Percentiles rank a stretch among this genome's conserved stretches.
These are phyloP conservation scores for Isoperla grammatica DNA, from an alignment of 2,888 invertebrate species.

Conservation along the genomic window DNA sequence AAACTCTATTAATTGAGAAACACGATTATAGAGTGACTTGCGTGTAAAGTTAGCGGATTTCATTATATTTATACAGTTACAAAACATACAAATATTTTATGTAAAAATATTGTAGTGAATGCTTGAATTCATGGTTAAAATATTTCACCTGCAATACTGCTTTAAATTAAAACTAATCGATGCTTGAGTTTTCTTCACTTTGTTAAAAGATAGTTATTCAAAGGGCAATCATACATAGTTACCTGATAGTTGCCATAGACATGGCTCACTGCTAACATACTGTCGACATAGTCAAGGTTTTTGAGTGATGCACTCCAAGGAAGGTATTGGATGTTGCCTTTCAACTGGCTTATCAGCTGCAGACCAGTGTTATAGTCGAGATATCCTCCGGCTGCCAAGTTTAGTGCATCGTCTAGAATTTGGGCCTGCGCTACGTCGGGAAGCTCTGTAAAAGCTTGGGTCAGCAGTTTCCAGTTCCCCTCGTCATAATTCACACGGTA, in stretches of 20 bases:
- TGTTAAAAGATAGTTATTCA: too few relatives aligned
- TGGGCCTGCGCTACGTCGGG: slow-evolving; percentile 78
- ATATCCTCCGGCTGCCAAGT: slow-evolving; percentile 65
- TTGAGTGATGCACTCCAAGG: slow-evolving; percentile 55
- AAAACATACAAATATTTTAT: too few relatives aligned
- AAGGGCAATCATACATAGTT: too few relatives aligned
- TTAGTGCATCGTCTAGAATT: slow-evolving; percentile 80
- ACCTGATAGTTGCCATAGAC: slow-evolving; percentile 57
- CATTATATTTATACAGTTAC: too few relatives aligned
- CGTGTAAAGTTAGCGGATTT: too few relatives aligned
- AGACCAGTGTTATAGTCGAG: slow-evolving; percentile 52
- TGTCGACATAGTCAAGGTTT: slow-evolving; percentile 53
- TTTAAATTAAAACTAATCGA: too few relatives aligned
- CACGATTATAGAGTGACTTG: too few relatives aligned
- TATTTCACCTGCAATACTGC: too few relatives aligned
- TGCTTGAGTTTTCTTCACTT: too few relatives aligned
- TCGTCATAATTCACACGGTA: slow-evolving; percentile 69
- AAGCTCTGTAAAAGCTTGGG: slow-evolving; percentile 59
- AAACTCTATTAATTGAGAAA: too few relatives aligned
- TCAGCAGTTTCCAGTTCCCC: slow-evolving; percentile 63
- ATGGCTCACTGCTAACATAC: slow-evolving; percentile 53
- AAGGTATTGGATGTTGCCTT: slow-evolving; percentile 50
- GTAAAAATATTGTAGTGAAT: too few relatives aligned
- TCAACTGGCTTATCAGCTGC: slow-evolving; percentile 44
- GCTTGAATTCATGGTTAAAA: too few relatives aligned